These are phyloP conservation scores for Chloromyia formosa DNA, from an alignment of 2,888 invertebrate species.

Conservation along the genomic window DNA sequence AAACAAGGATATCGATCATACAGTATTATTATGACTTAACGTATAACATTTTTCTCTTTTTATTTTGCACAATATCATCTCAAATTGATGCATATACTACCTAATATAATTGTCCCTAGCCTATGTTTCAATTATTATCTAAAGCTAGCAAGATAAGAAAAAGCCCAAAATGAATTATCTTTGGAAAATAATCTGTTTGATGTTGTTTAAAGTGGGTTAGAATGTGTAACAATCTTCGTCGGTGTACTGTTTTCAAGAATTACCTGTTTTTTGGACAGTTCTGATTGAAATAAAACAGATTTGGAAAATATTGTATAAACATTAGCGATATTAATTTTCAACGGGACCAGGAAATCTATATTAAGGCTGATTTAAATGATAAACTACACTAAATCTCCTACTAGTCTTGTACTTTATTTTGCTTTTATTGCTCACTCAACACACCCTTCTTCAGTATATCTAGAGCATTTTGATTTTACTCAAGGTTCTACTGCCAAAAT, in stretches of 20 bases:
- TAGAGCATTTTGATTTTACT: constrained; percentile 54
- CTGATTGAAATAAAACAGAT: neutral
- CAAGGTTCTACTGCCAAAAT: constrained; percentile 48
- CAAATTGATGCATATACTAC: neutral
- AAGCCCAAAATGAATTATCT: too few species aligned
- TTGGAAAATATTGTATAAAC: too few species aligned
- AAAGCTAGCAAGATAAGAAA: too few species aligned
- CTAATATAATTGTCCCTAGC: too few species aligned
- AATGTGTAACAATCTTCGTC: too few species aligned
- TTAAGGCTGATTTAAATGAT: constrained; percentile 6
- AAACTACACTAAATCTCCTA: constrained; percentile 7
- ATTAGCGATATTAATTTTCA: neutral
- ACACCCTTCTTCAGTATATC: neutral
- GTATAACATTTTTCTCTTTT: neutral
- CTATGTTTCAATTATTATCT: too few species aligned
- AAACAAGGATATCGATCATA: constrained; percentile 21
- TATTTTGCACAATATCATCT: neutral
- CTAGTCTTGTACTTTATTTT: constrained; percentile 31
- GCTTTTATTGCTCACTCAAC: neutral
- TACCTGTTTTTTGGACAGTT: too few species aligned
- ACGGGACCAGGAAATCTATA: neutral
- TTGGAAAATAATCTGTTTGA: too few species aligned
- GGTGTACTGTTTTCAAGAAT: too few species aligned
- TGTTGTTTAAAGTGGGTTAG: too few species aligned
- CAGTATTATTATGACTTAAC: too few species aligned